Percentiles rank a stretch among this genome's conserved stretches.
Conservation (phyloP, 1,140 invertebrate genomes). For the Pseudomyrmex flavicornis region DNA sequence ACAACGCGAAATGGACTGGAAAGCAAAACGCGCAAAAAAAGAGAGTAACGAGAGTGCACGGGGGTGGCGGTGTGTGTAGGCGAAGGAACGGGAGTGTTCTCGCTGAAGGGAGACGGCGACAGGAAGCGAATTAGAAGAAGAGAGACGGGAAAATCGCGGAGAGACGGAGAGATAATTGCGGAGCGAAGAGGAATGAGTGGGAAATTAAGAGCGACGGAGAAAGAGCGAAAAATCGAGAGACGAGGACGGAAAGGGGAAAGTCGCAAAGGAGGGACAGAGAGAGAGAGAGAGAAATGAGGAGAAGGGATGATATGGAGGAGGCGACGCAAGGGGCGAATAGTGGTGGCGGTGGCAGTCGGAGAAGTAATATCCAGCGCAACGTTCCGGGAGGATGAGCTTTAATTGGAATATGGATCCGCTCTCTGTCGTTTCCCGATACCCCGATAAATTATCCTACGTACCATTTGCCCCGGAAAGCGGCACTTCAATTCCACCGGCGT, state of each 20-base stretch:
- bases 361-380: slow-evolving; percentile 76
- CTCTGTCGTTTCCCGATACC: slow-evolving; percentile 84
- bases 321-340: slow-evolving; percentile 13
- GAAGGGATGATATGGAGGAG: slow-evolving; percentile 13
- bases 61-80: slow-evolving; percentile 48
- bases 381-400: slow-evolving; percentile 85
- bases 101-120: slow-evolving; percentile 29
- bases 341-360: slow-evolving; percentile 67
- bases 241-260: slow-evolving; percentile 56
- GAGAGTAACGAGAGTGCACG: slow-evolving; percentile 73
- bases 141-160: slow-evolving; percentile 58
- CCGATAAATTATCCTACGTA: slow-evolving; percentile 84
- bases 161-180: slow-evolving; percentile 71
- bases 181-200: slow-evolving; percentile 68
- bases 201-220: slow-evolving; percentile 65
- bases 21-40: slow-evolving; percentile 78
- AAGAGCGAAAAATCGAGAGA: slow-evolving; percentile 39
- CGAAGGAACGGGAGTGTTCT: slow-evolving; percentile 71
- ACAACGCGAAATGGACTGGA: slow-evolving; percentile 84
- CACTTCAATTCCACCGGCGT: slow-evolving; percentile 74
- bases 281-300: background rate
- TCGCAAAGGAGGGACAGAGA: slow-evolving; percentile 30
- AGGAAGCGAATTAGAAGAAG: slow-evolving; percentile 51
- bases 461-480: slow-evolving; percentile 82
- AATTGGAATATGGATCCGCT: slow-evolving; percentile 85